These are phyloP conservation scores for Myoxocephalus aenaeus DNA, from an alignment of 2,797 vertebrate genomes.

Conservation along the genomic window DNA sequence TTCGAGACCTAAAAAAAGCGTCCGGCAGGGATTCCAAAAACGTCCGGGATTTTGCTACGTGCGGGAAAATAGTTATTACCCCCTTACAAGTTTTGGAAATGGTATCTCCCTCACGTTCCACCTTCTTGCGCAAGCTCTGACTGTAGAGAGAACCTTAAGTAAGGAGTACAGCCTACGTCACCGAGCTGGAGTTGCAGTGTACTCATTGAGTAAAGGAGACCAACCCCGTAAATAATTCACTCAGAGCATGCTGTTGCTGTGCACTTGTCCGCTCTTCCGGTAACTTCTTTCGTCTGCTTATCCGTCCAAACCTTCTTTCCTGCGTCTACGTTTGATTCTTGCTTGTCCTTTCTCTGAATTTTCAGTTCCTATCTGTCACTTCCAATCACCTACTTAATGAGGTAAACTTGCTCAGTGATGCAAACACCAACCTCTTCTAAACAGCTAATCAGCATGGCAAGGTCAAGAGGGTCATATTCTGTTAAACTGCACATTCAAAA, in stretches of 20 bases:
- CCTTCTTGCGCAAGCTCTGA: too few species aligned
- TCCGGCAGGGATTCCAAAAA: too few species aligned
- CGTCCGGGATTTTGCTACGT: too few species aligned
- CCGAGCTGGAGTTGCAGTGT: conserved; percentile 32
- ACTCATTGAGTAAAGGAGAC: conserved; percentile 38
- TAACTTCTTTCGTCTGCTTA: conserved; percentile 20
- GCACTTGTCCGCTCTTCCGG: neutral
- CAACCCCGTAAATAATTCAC: conserved; percentile 63
- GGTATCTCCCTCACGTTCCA: too few species aligned
- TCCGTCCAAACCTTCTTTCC: neutral
- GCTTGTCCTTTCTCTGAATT: neutral
- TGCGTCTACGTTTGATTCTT: neutral
- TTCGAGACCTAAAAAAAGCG: too few species aligned
- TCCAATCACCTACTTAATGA: neutral
- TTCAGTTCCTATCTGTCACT: conserved; percentile 12
- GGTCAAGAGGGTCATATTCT: neutral
- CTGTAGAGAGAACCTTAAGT: too few species aligned
- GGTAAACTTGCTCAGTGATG: neutral
- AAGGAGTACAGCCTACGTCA: conserved; percentile 30
- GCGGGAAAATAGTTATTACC: too few species aligned
- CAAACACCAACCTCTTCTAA: neutral
- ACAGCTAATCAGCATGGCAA: conserved; percentile 1
- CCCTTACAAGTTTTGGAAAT: too few species aligned
- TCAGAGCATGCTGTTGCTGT: conserved; percentile 9
- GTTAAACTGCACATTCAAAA: conserved; percentile 1